Evolutionary conservation across 2,888 invertebrate species (phyloP).

Genomic region (Dryobota labecula): DNA sequence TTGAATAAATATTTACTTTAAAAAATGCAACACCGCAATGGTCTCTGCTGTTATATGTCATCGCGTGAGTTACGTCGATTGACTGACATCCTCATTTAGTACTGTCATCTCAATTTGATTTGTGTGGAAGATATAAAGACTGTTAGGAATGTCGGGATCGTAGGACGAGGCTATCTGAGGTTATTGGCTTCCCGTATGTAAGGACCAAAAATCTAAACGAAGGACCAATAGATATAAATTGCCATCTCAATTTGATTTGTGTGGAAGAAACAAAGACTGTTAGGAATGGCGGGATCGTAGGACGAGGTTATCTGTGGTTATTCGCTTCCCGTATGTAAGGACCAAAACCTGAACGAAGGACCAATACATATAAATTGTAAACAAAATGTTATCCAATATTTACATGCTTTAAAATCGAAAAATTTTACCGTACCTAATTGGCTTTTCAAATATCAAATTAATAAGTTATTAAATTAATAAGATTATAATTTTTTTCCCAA

Average conservation of each 20-base stretch:
- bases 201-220: neutral
- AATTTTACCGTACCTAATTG: neutral
- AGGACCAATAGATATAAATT: neutral
- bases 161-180: constrained; percentile 14
- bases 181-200: neutral
- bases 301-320: constrained; percentile 16
- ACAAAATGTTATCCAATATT: neutral
- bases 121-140: constrained; percentile 38
- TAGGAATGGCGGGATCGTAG: constrained; percentile 14
- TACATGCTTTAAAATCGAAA: neutral
- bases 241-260: constrained; percentile 51
- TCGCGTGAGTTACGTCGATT: constrained; percentile 12
- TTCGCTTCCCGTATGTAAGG: neutral
- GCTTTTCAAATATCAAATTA: neutral
- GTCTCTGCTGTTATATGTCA: neutral
- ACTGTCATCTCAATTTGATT: constrained; percentile 49
- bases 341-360: neutral
- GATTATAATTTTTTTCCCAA: neutral
- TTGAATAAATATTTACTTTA: neutral
- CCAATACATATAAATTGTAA: neutral
- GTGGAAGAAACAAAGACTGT: constrained; percentile 29
- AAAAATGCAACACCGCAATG: constrained; percentile 7
- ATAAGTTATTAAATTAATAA: neutral
- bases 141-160: constrained; percentile 13
- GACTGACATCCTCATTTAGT: constrained; percentile 44